Conservation (phyloP, 1,140 invertebrate species). For the Bombus sibiricus region DNA sequence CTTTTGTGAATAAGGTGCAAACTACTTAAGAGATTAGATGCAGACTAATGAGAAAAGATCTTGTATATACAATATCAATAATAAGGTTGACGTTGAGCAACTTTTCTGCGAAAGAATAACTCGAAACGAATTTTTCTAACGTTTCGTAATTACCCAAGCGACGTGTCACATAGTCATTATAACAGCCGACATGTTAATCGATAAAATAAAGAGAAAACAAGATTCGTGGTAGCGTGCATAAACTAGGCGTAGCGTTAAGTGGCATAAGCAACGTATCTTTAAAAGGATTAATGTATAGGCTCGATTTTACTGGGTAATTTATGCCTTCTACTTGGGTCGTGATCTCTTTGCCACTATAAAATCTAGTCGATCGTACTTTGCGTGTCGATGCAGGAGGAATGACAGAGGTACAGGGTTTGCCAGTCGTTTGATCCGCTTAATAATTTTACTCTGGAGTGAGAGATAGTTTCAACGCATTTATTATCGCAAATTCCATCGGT, state of each 20-base stretch:
- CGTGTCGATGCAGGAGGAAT: neutral
- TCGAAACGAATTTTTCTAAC: conserved; percentile 35
- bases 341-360: neutral
- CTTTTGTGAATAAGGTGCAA: neutral
- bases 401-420: no score
- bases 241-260: conserved; percentile 43
- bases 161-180: conserved; percentile 14
- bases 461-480: neutral
- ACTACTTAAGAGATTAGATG: neutral
- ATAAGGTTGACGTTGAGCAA: neutral
- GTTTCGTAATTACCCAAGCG: neutral
- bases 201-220: conserved; percentile 39
- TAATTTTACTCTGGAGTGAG: neutral
- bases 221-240: conserved; percentile 46
- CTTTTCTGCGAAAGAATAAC: neutral
- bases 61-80: conserved; percentile 33
- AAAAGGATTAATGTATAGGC: conserved; percentile 26
- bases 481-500: neutral
- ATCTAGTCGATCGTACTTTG: conserved; percentile 11
- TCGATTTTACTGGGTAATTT: conserved; percentile 37
- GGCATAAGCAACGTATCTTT: conserved; percentile 34
- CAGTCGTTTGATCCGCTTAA: conserved; percentile 4
- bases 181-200: conserved; percentile 35
- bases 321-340: conserved; percentile 13
- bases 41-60: neutral